phyloP scores from a whole-genome alignment of 1,140 invertebrate genomes.

The Zaprionus vittiger region DNA sequence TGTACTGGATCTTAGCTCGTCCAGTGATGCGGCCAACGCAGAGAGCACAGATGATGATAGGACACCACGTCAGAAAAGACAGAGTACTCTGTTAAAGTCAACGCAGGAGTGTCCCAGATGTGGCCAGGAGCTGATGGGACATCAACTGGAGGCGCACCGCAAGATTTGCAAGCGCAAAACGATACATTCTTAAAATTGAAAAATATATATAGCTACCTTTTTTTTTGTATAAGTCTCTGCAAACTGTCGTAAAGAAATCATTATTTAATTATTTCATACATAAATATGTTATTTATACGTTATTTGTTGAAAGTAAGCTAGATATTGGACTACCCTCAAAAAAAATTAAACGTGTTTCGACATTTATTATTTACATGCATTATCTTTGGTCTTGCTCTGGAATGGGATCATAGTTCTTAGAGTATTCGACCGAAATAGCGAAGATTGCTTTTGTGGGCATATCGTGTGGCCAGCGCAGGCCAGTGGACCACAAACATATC shows the following conservation, averaged over 20 bases:
- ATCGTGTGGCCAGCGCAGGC: slow-evolving; percentile 87
- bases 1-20: slow-evolving; percentile 44
- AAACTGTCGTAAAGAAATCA: neutral
- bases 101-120: slow-evolving; percentile 87
- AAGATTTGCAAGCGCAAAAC: slow-evolving; percentile 23
- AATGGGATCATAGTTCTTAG: slow-evolving; percentile 15
- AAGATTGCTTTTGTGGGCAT: slow-evolving; percentile 85
- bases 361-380: neutral
- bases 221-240: neutral
- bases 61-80: slow-evolving; percentile 58
- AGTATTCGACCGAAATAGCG: slow-evolving; percentile 87
- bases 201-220: neutral
- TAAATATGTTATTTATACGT: neutral
- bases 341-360: neutral
- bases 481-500: slow-evolving; percentile 97
- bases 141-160: slow-evolving; percentile 57
- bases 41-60: slow-evolving; percentile 15
- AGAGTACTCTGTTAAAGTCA: slow-evolving; percentile 50
- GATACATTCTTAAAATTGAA: neutral
- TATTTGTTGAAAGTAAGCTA: slow-evolving; percentile 8
- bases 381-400: neutral
- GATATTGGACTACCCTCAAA: neutral
- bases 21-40: slow-evolving; percentile 37
- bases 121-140: slow-evolving; percentile 75
- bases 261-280: slow-evolving; percentile 10